Evolutionary conservation across 2,888 invertebrate genomes (phyloP), one percentile per base, ranked within the genome.

Genomic region (Limnephilus auricula): DNA sequence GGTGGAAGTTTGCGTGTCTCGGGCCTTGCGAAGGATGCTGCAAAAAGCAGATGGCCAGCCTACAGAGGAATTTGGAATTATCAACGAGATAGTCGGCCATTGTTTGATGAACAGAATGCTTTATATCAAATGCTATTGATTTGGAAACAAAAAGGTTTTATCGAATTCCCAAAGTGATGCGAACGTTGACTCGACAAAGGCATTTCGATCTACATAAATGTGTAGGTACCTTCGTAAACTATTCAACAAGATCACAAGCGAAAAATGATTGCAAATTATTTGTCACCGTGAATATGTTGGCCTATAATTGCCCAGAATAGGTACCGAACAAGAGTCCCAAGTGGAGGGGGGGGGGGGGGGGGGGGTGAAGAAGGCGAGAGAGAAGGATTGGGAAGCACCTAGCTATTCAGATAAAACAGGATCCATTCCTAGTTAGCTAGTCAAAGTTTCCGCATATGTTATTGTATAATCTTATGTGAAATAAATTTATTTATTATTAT

Each of bases 1-100:
- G 65, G 13, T 88, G 79, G 65, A 65, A 65, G 65, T 65, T 25
- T 65, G 78, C 87, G 78, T 88, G 87, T 18, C 87, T 86, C 31
- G 12, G 15, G 25, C 78, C 78, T 79, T 5, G 45, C 18, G 30
- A 34, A 31, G 78, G 25, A 78, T 31, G 79, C 87, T 15, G 87
- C 34, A 88, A 88, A 88, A 88, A 65, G 15, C 12, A 18, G 32
- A 78, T 34, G 6, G 87, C 78, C 32, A 88, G 45, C 37, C 78
- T 78, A n/a, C 4, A 34, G 9, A 79, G 78, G 65, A 88, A 78
- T 88, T 88, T 32, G n/a, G 78, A 65, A 87, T 65, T 65, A 65
- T 65, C 65, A 65, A 65, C 25, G 65, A 65, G 65, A 25, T 10
- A n/a, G 65, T 25, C 65, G 25, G 25, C 65, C 65, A 65, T 65